phyloP scores from a whole-genome alignment of 2,113 vertebrate genomes.

The Notechis scutatus region DNA sequence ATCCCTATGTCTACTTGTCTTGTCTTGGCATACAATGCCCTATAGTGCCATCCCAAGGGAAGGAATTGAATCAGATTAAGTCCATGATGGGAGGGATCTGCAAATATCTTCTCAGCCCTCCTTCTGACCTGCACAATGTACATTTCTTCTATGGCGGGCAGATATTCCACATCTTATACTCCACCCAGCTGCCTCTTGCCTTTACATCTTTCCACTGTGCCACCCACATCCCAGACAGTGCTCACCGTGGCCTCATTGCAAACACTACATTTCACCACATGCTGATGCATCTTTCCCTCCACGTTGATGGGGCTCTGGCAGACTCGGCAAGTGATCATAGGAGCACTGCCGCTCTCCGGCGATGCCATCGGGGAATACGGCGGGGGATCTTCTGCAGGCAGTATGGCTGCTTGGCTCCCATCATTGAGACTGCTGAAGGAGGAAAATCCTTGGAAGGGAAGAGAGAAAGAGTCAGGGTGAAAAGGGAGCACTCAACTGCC shows the following conservation, averaged over 20 bases:
- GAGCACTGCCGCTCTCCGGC: constrained; percentile 86
- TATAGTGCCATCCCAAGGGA: neutral
- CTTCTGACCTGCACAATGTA: neutral
- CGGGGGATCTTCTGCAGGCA: constrained; percentile 87
- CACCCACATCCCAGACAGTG: neutral
- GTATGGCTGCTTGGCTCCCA: constrained; percentile 76
- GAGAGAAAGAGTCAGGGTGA: neutral
- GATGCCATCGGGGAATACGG: constrained; percentile 87
- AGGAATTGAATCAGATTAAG: neutral
- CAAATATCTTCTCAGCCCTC: too few species aligned
- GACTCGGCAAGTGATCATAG: constrained; percentile 87
- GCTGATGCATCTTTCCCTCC: constrained; percentile 93
- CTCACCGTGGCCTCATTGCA: constrained; percentile 92
- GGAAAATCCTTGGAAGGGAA: constrained; percentile 71
- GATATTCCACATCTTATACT: neutral
- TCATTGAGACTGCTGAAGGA: constrained; percentile 68
- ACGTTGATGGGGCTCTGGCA: constrained; percentile 90
- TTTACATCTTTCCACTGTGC: neutral
- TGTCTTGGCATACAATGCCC: neutral
- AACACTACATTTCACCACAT: constrained; percentile 89
- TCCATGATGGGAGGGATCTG: neutral
- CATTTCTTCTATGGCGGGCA: neutral
- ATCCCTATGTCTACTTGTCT: too few species aligned
- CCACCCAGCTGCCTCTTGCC: neutral
- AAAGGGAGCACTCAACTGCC: neutral